These are phyloP conservation scores for Mustela lutreola DNA, from an alignment of 2,113 vertebrate species.

Conservation along the genomic window DNA sequence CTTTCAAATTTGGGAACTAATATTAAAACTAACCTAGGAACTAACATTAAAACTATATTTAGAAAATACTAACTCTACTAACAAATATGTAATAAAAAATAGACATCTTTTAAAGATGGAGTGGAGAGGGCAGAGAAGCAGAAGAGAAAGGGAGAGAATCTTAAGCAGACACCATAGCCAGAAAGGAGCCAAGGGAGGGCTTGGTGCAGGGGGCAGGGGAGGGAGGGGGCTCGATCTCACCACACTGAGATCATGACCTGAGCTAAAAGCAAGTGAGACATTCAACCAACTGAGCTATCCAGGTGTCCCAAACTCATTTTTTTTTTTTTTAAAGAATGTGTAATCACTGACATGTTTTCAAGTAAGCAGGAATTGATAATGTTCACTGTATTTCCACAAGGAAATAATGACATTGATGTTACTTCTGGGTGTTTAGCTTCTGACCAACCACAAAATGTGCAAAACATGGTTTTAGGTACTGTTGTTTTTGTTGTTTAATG, in stretches of 20 bases:
- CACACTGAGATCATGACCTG: background rate
- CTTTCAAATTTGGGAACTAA: background rate
- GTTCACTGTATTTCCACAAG: background rate
- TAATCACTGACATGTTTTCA: background rate
- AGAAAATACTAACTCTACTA: background rate
- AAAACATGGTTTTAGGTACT: background rate
- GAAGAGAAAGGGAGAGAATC: background rate
- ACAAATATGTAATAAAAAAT: too few species aligned
- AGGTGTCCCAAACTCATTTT: background rate
- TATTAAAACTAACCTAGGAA: background rate
- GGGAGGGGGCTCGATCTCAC: accelerated
- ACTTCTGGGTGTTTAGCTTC: background rate
- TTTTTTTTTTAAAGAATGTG: background rate
- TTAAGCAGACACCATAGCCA: background rate
- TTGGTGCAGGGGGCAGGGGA: too few species aligned
- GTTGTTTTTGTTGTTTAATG: background rate
- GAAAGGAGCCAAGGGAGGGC: background rate
- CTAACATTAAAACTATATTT: slow-evolving; percentile 26
- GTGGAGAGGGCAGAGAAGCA: background rate
- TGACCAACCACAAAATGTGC: background rate
- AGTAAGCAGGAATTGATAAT: background rate
- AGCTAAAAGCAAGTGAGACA: background rate
- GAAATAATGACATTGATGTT: background rate
- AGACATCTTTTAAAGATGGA: background rate
- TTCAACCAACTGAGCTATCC: background rate